Base-by-base conservation (phyloP, 2,888 invertebrate species). In the Palloptera scutellata region DNA sequence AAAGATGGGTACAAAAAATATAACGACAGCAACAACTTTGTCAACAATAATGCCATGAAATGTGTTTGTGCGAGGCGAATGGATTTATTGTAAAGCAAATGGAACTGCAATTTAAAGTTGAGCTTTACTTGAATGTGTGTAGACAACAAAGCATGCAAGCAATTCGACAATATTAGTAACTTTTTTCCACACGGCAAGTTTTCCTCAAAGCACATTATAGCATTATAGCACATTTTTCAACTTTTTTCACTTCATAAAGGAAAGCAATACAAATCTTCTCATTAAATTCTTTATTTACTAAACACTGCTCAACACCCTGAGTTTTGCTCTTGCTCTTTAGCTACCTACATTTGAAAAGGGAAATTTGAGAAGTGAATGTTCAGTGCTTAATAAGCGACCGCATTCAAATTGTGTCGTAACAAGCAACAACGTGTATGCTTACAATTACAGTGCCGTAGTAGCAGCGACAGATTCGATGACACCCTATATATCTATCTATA, bases 401-500 rank as follows among this genome's bases (percentile, higher is more conserved):
- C 30, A 30, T 30, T 30, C 30, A 30, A 42, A 20, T 64, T 48
- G 57, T 19, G 15, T 53, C 54, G 43, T 62, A 48, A 51, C 43
- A 15, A 45, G 42, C 20, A 61, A 20, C 52, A 40, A 52, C 52
- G 41, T 6, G 40, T 10, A 17, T 15, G n/a, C 5, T 40, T 41
- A 30, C 5, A 8, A 17, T 30, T 20, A 45, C 51, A 51, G 20
- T n/a, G 19, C 40, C 30, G 17, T 52, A 43, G 9, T 9, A 6
- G 51, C 43, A 52, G 53, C 17, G 17, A 53, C 53, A n/a, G 43
- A 42, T 42, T 42, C 17, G 11, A 17, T 30, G 30, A 30, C 30
- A 66, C 66, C 67, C 67, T 62, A 51, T 48, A 60, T 15, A 53
- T 42, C 43, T 45, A 59, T 54, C 10, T 30, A 43, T 43, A 40